These are phyloP conservation scores for Macaca fascicularis DNA, from an alignment of 2,113 vertebrate genomes.

Conservation along the genomic window DNA sequence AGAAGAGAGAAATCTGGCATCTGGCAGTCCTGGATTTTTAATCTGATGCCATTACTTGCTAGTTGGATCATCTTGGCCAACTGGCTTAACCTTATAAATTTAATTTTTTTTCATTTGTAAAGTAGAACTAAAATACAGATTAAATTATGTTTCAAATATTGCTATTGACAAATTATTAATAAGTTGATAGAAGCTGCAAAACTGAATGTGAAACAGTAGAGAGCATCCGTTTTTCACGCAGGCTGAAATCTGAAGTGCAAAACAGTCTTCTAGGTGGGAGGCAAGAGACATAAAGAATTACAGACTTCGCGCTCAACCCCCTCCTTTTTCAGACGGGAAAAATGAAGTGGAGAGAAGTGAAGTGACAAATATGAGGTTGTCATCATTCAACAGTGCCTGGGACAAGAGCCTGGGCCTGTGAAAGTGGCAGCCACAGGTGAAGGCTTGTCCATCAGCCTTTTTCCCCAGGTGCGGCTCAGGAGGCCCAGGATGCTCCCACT, in stretches of 20 bases:
- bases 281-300: constrained; percentile 43
- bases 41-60: background rate
- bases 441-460: background rate
- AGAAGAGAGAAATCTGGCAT: background rate
- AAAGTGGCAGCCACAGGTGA: background rate
- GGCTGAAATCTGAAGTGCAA: background rate
- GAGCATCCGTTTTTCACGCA: background rate
- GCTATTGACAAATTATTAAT: background rate
- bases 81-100: background rate
- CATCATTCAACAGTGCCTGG: background rate
- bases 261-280: background rate
- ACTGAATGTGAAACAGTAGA: background rate
- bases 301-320: background rate
- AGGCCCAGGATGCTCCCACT: background rate
- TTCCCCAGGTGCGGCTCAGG: background rate
- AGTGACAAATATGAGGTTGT: background rate
- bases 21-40: background rate
- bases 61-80: background rate
- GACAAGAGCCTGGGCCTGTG: background rate
- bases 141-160: background rate
- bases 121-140: background rate
- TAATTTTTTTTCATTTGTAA: constrained; percentile 6
- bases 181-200: constrained; percentile 10
- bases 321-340: constrained; percentile 30
- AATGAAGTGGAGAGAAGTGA: constrained; percentile 30